These are phyloP conservation scores for Lottia scabra DNA, from an alignment of 2,888 invertebrate species.

Conservation along the genomic window DNA sequence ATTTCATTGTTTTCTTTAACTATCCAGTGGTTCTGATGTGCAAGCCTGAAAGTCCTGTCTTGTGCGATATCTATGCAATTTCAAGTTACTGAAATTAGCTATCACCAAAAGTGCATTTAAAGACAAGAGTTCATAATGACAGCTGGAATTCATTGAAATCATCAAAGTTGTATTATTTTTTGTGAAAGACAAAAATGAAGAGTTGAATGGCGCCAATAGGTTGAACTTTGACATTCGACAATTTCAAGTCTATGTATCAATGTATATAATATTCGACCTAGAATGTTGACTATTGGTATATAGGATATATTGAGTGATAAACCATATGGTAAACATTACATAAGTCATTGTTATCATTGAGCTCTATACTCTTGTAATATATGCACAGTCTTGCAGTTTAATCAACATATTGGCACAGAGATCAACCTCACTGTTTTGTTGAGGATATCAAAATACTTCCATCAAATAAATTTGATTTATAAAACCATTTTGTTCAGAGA, in stretches of 20 bases:
- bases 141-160: neutral
- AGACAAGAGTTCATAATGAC: neutral
- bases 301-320: neutral
- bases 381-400: neutral
- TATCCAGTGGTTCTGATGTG: too few species aligned
- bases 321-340: neutral
- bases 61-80: too few species aligned
- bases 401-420: neutral
- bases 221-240: constrained; percentile 20
- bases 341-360: neutral
- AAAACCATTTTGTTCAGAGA: too few species aligned
- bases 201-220: constrained; percentile 18
- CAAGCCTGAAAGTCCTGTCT: too few species aligned
- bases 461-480: too few species aligned
- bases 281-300: neutral
- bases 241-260: constrained; percentile 20
- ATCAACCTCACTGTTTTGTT: neutral
- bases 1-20: too few species aligned
- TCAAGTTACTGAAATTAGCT: too few species aligned
- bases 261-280: neutral
- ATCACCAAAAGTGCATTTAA: too few species aligned
- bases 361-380: neutral
- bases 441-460: too few species aligned
- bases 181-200: constrained; percentile 14
- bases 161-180: constrained; percentile 6